Percentiles rank a stretch among this genome's conserved stretches.
phyloP scores from a whole-genome alignment of 23 tunicate genomes.

The Aplidium turbinatum region DNA sequence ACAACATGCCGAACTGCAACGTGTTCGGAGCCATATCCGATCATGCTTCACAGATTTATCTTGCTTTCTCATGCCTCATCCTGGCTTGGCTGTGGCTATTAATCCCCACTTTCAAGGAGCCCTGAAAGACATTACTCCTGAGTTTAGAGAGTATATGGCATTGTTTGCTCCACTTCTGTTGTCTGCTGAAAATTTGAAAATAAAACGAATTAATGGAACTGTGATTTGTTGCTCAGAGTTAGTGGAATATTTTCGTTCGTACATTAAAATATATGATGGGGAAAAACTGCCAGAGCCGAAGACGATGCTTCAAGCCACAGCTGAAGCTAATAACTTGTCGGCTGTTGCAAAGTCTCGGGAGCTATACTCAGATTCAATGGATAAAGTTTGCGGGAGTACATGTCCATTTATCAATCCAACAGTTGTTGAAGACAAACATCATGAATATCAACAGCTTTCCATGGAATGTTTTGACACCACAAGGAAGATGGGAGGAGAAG shows the following conservation, averaged over 20 bases:
- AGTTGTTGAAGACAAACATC: slow-evolving; percentile 55
- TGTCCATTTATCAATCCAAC: slow-evolving; percentile 61
- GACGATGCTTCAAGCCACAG: slow-evolving; percentile 77
- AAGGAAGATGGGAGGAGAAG: slow-evolving; percentile 87
- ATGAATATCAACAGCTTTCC: slow-evolving; percentile 33
- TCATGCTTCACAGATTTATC: slow-evolving; percentile 60
- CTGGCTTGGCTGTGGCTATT: slow-evolving; percentile 73
- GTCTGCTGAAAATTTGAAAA: slow-evolving; percentile 47
- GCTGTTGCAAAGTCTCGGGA: slow-evolving; percentile 69
- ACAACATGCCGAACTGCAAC: slow-evolving; percentile 66
- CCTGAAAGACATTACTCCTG: slow-evolving; percentile 65
- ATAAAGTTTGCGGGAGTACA: slow-evolving; percentile 70
- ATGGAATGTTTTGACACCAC: slow-evolving; percentile 55
- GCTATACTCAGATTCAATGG: slow-evolving; percentile 60
- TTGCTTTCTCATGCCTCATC: slow-evolving; percentile 88
- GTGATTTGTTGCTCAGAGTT: slow-evolving; percentile 47
- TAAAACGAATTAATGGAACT: slow-evolving; percentile 70
- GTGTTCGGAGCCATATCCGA: slow-evolving; percentile 69
- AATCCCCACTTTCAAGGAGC: slow-evolving; percentile 72
- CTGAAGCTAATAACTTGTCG: slow-evolving; percentile 77
- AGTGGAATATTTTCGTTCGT: slow-evolving; percentile 73
- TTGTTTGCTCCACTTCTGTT: slow-evolving; percentile 54
- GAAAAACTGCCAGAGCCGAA: slow-evolving; percentile 89
- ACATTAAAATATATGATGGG: slow-evolving; percentile 67
- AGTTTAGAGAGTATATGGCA: slow-evolving; percentile 47